Evolutionary conservation across 2,113 vertebrate species (phyloP), one percentile per base, ranked within the genome.

Genomic region (Formicarius rufipectus): DNA sequence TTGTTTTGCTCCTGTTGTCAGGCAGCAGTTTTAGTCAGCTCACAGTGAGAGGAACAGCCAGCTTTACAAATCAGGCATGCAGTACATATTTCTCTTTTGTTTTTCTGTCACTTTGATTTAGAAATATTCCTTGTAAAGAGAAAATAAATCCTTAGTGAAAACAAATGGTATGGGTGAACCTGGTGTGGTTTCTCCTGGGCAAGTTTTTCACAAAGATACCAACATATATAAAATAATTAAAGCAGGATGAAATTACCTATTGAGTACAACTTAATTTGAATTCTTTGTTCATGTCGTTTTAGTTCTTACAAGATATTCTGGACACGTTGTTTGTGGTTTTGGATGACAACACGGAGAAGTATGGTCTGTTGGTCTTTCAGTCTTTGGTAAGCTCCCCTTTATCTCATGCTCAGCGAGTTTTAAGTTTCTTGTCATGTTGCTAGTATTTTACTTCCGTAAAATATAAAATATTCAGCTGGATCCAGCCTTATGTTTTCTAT

Each of bases 281-380:
- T 42, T 84, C n/a, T 93, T 84, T 85, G 37, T 93, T 84, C 85
- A 7, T 96, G 21, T 90, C 60, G 12, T 97, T 97, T 79, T 97
- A 99, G 99, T 99, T 99, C 95, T 95, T 99, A 62, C 98, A 99
- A 98, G 99, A 99, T 93, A 99, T 99, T 96, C 97, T 99, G 64
- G 99, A 99, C 96, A 99, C 99, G 0, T 97, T 99, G 45, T 99
- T 99, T 94, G 99, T 99, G 81, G 99, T 99, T 97, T 97, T 99
- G 97, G 99, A 99, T 97, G 99, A 99, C 95, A 99, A 99, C 96
- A 99, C 99, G 30, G 99, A 99, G 96, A 99, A 99, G 96, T 99
- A 99, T 7, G 99, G 99, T 50, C 98, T 99, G 7, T 93, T 99
- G 95, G 99, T 99, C 96, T 99, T 99, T 96, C 99, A 99, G 96